Base-by-base conservation (phyloP, 2,888 invertebrate species). In the Thyatira batis region DNA sequence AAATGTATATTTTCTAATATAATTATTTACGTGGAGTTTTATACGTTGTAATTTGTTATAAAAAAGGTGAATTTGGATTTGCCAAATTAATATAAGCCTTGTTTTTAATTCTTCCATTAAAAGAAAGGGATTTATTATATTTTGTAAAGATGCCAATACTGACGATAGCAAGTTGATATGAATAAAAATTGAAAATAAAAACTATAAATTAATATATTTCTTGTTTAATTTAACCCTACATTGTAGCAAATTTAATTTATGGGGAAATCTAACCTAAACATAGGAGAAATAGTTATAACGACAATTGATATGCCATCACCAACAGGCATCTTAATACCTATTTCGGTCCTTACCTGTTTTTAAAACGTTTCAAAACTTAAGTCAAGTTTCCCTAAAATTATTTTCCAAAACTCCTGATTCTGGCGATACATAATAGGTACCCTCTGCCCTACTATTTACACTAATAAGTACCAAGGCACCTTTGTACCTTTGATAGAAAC, bases 11-110 rank as follows among this genome's bases (percentile, higher is more conserved):
- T 88, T 88, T 86, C 81, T 82, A 81, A 80, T 81, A 80, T 80
- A 84, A 86, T 85, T 85, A 82, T 87, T 82, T 87, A 85, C 74
- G 81, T 82, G 75, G 81, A 81, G 78, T 84, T 83, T 76, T 82
- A 84, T 82, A 82, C 73, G 80, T 84, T 85, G 83, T 85, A 84
- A 81, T 82, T 48, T 84, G 82, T 86, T 85, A 83, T 71, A 75
- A 48, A 75, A 48, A 48, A 82, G 87, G 87, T 87, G 80, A 89
- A 91, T 89, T 84, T 87, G 82, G 83, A 82, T 86, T 89, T 90
- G 90, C 91, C 91, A 91, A 91, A 91, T 86, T 89, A 89, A 86
- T 84, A 76, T 87, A 88, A 82, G 82, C 76, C 81, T 87, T 87
- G 84, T 87, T 48, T 48, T 89, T 82, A 86, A 85, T 89, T 83